Evolutionary conservation across 2,888 invertebrate genomes (phyloP), one percentile per base, ranked within the genome.

Genomic region (Aleiodes leptofemur): DNA sequence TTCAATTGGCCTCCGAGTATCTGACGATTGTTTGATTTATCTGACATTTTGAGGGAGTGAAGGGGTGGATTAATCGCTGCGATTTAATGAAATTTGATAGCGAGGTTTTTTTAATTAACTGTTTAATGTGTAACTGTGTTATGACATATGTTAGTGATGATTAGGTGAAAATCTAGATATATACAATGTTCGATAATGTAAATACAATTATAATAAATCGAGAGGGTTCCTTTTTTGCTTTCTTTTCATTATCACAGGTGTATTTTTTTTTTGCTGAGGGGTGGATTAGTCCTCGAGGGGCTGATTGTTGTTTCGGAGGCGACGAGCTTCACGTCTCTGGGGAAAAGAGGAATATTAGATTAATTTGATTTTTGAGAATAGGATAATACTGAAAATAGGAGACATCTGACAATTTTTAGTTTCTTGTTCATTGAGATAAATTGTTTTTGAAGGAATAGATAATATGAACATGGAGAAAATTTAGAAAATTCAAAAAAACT

Each of bases 1-100:
- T 90, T 73, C 89, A 90, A 77, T 83, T 89, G 55, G 83, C 86
- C 14, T 86, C 90, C 9, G 89, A 90, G 81, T 90, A 90, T 82
- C 83, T 90, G 80, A 89, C 89, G 69, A 90, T 90, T 83, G 85
- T 88, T 76, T 90, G 88, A 81, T 1, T 48, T 11, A 38, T 31
- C 5, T 53, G 66, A 9, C 1, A 0, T 38, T 16, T 4, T 64
- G 64, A 64, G 23, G 11, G 48, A 16, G 14, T 31, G 11, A 9
- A 43, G 7, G 43, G 7, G 23, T 23, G 7, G 43, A 43, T 11
- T 43, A 9, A 43, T 43, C 43, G 43, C 3, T 43, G 8, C 23
- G 7, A 43, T 43, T 43, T 8, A 29, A 69, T 69, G 13, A 9
- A 69, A 31, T 50, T 51, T 11, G 8, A 55, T 55, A 23, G 14